Evolutionary conservation across 1,140 invertebrate genomes (phyloP), one percentile per base, ranked within the genome.

Genomic region (Wiebesia pumilae): DNA sequence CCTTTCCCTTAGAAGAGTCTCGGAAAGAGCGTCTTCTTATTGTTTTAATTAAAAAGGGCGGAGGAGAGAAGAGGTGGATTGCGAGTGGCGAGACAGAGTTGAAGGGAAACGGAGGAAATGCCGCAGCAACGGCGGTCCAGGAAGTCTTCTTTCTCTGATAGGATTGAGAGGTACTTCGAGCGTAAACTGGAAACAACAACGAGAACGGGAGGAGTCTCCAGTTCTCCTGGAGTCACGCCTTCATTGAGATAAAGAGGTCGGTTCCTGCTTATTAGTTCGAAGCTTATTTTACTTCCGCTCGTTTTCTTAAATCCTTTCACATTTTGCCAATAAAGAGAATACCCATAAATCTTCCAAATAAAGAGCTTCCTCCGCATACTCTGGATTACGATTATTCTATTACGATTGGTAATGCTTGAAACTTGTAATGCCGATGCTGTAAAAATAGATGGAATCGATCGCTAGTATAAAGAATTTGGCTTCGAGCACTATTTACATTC

Each of bases 161-260:
- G 92, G 92, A 93, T 92, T 92, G 90, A 91, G 90, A 91, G 90
- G 85, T 89, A 91, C 91, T 91, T 91, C 87, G 89, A 92, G 92
- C 92, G 90, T 92, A 92, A 92, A 92, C 91, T 92, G 91, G 90
- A 93, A 93, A 92, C 91, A 93, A 93, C 92, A 91, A 90, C 90
- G 89, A 90, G 90, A 93, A 92, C 91, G 92, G 90, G 91, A n/a
- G n/a, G n/a, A n/a, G n/a, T n/a, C n/a, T n/a, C n/a, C n/a, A n/a
- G n/a, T n/a, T n/a, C n/a, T 90, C 90, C 88, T 88, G 88, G 90
- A 92, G 89, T 93, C 90, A 91, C 91, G 90, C 90, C 90, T 92
- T 91, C 91, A 92, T 93, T 92, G 89, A 91, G 92, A 91, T 91
- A 91, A 92, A 92, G 90, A 92, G 90, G 89, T 90, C 90, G 90